These are phyloP conservation scores for Zalophus californianus DNA, from an alignment of 2,797 vertebrate species.

Conservation along the genomic window DNA sequence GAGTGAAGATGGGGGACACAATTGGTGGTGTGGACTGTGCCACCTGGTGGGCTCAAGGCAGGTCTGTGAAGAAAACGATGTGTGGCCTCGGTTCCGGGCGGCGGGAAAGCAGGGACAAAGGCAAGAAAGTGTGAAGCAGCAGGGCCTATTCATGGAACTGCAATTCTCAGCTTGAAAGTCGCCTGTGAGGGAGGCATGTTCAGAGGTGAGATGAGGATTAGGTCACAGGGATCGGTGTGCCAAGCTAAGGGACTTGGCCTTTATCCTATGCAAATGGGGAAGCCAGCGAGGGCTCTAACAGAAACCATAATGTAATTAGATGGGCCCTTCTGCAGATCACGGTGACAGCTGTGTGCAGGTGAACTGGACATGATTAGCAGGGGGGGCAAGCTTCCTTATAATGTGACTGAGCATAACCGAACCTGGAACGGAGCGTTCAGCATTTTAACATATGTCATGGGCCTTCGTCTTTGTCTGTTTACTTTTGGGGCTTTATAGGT, in stretches of 20 bases:
- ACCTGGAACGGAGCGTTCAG: neutral
- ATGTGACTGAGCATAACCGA: neutral
- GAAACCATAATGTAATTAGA: neutral
- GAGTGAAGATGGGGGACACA: neutral
- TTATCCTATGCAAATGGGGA: neutral
- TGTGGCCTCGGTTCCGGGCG: neutral
- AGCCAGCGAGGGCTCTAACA: neutral
- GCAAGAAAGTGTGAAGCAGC: neutral
- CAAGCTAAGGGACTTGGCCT: constrained; percentile 43
- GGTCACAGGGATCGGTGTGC: neutral
- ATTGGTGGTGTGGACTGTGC: constrained; percentile 8
- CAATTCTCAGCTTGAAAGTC: neutral
- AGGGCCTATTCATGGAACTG: neutral
- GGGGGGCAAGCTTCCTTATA: neutral
- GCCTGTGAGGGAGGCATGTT: neutral
- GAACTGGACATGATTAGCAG: neutral
- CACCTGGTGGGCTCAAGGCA: constrained; percentile 45
- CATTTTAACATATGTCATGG: neutral
- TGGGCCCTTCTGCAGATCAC: neutral
- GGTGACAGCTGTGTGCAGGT: neutral
- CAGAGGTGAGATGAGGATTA: neutral
- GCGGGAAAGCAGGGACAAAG: neutral
- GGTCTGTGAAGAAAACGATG: neutral
- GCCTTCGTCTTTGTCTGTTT: neutral
- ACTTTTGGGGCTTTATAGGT: neutral